Evolutionary conservation across 2,888 invertebrate species (phyloP).

Genomic region (Athetis lepigone): DNA sequence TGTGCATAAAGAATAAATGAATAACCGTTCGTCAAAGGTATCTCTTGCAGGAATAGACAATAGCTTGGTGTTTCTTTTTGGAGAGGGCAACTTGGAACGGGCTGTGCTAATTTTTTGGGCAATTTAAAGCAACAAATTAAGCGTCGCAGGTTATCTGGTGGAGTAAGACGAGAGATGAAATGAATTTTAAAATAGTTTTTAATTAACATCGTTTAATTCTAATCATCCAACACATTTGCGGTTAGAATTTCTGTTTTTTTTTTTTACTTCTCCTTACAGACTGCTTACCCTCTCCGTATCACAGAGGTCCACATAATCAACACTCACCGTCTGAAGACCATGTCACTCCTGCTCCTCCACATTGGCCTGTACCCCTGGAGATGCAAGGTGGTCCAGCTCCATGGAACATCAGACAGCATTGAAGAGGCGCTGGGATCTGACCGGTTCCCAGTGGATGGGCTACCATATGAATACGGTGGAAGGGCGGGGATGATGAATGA

Average conservation of each 20-base stretch:
- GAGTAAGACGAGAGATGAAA: too few species aligned
- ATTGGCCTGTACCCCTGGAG: conserved; percentile 86
- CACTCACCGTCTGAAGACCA: conserved; percentile 93
- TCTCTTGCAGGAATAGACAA: too few species aligned
- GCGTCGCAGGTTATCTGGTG: too few species aligned
- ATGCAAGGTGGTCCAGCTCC: conserved; percentile 81
- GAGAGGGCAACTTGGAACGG: too few species aligned
- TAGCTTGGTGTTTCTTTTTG: too few species aligned
- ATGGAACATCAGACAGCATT: conserved; percentile 76
- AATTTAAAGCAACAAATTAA: too few species aligned
- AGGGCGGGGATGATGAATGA: conserved; percentile 93
- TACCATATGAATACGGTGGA: conserved; percentile 96
- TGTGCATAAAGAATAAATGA: too few species aligned
- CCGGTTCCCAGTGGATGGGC: conserved; percentile 93
- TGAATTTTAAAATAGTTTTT: too few species aligned
- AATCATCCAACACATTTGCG: too few species aligned
- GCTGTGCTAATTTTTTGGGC: too few species aligned
- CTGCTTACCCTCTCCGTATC: conserved; percentile 95
- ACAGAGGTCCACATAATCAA: conserved; percentile 96
- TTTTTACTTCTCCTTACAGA: conserved; percentile 84
- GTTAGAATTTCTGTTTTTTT: neutral
- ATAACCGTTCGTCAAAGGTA: too few species aligned
- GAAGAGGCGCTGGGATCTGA: conserved; percentile 87
- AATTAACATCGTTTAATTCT: too few species aligned
- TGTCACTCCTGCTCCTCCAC: conserved; percentile 90